These are phyloP conservation scores for Styela clava DNA, from an alignment of 23 tunicate species.

Conservation along the genomic window DNA sequence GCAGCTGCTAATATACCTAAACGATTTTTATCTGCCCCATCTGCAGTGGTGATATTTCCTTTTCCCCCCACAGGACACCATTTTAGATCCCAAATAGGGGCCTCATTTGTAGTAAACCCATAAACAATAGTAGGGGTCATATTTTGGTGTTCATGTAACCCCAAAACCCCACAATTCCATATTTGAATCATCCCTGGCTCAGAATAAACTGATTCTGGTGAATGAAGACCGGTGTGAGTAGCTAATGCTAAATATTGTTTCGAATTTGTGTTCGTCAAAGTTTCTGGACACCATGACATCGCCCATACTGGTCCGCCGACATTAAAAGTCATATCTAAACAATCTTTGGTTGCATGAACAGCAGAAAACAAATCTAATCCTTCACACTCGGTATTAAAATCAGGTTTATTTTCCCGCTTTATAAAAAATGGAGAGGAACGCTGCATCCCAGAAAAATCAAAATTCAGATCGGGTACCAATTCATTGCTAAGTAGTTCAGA, in stretches of 20 bases:
- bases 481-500: constrained; percentile 2
- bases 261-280: not conserved
- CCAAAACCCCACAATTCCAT: constrained; percentile 75
- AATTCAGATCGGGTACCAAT: not conserved
- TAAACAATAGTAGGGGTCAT: constrained; percentile 31
- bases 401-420: not conserved
- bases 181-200: constrained; percentile 53
- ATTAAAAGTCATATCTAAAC: constrained; percentile 30
- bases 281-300: constrained; percentile 74
- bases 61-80: constrained; percentile 77
- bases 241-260: constrained; percentile 50
- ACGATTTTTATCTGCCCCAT: not conserved
- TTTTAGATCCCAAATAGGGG: constrained; percentile 79
- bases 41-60: not conserved
- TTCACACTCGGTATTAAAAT: constrained; percentile 1
- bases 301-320: constrained; percentile 80
- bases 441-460: not conserved
- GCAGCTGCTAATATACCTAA: constrained; percentile 75
- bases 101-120: constrained; percentile 34
- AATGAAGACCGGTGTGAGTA: constrained; percentile 44
- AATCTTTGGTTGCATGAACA: not conserved
- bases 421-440: constrained; percentile 10
- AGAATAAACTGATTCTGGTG: constrained; percentile 20
- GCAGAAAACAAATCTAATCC: constrained; percentile 30
- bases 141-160: not conserved